Evolutionary conservation across 2,113 vertebrate genomes (phyloP).

Genomic region (Centropus bengalensis): DNA sequence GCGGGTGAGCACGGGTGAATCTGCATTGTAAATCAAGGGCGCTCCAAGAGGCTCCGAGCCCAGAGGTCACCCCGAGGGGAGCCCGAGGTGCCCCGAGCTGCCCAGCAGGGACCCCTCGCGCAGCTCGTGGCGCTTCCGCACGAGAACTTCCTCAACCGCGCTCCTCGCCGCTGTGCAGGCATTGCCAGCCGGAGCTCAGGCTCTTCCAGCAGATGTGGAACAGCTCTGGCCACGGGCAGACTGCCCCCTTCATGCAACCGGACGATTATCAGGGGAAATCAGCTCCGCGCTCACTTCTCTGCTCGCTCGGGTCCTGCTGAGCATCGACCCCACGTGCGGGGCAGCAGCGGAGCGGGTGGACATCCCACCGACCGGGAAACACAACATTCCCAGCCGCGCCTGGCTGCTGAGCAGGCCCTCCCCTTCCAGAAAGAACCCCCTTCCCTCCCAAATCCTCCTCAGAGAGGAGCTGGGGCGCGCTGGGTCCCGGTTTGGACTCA

Average conservation of each 20-base stretch:
- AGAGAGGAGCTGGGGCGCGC: no score
- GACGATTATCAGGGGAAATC: neutral
- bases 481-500: no score
- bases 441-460: no score
- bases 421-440: no score
- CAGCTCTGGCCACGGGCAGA: neutral
- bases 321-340: neutral
- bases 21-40: conserved; percentile 80
- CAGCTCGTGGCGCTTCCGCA: conserved; percentile 32
- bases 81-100: neutral
- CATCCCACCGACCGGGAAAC: neutral
- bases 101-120: neutral
- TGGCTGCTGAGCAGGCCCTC: no score
- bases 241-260: conserved; percentile 18
- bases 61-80: neutral
- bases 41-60: neutral
- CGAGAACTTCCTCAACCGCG: conserved; percentile 63
- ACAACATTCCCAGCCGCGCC: neutral
- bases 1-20: conserved; percentile 21
- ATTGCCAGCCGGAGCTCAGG: neutral
- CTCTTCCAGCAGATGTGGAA: conserved; percentile 27
- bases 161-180: conserved; percentile 33
- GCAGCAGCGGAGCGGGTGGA: neutral
- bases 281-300: neutral
- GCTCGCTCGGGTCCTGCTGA: neutral